Evolutionary conservation across 2,797 vertebrate genomes (phyloP).

Genomic region (Distichodus sexfasciatus): DNA sequence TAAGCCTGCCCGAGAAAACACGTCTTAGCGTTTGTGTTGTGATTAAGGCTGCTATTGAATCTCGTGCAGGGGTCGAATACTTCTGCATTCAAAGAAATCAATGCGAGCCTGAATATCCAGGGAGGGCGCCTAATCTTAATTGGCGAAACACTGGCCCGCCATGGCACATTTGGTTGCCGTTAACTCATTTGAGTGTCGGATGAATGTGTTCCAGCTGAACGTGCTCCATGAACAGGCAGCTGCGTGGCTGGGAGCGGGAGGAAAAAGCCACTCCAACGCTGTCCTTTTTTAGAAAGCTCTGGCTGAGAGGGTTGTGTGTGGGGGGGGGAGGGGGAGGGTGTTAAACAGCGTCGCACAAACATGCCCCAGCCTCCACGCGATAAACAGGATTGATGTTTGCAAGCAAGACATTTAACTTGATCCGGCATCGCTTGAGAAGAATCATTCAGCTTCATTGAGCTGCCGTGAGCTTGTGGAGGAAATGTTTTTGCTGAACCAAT

Average conservation of each 20-base stretch:
- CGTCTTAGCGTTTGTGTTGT: background rate
- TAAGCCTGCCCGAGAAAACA: background rate
- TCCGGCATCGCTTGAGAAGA: slow-evolving; percentile 72
- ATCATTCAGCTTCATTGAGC: slow-evolving; percentile 76
- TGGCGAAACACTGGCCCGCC: slow-evolving; percentile 23
- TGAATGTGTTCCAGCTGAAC: slow-evolving; percentile 65
- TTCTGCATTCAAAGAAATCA: background rate
- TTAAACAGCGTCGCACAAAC: slow-evolving; percentile 71
- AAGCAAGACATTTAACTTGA: slow-evolving; percentile 73
- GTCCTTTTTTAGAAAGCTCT: slow-evolving; percentile 47
- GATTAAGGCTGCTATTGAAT: background rate
- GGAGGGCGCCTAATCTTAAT: background rate
- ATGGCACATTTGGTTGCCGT: slow-evolving; percentile 11
- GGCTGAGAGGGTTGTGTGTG: slow-evolving; percentile 43
- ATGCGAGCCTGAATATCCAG: too few species aligned
- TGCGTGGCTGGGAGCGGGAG: slow-evolving; percentile 57
- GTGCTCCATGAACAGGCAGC: slow-evolving; percentile 58
- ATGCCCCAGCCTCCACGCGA: slow-evolving; percentile 69
- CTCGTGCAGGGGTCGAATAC: background rate
- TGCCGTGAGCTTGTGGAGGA: slow-evolving; percentile 64
- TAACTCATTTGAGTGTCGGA: slow-evolving; percentile 45
- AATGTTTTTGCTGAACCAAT: slow-evolving; percentile 59
- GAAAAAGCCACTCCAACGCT: slow-evolving; percentile 36
- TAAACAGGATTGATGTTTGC: slow-evolving; percentile 79
- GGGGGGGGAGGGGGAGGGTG: slow-evolving; percentile 51